Evolutionary conservation across 2,797 vertebrate species (phyloP), one percentile per base, ranked within the genome.

Genomic region (Urophycis tenuis): DNA sequence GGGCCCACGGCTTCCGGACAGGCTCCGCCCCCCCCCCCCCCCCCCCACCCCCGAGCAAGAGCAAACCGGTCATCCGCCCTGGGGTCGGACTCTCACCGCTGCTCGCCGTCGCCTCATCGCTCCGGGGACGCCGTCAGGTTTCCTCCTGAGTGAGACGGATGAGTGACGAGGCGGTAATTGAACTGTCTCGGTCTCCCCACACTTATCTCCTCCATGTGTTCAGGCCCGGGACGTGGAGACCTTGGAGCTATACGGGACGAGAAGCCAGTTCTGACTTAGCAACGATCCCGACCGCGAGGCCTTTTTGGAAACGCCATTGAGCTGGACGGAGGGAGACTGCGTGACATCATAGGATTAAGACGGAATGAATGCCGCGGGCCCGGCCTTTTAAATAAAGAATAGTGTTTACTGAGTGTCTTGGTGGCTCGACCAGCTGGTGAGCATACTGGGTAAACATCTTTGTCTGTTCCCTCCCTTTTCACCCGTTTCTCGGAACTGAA

Each of bases 1-100:
- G 83, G 78, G 81, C 77, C 72, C 67, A 14, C 22, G 78, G 74
- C 77, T 81, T 85, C 81, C 74, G 3, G 45, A 41, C n/a, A n/a
- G 53, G 7, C 25, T 29, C 25, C 60, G 11, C 60, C 39, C 14
- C 30, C 11, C 10, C 39, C 39, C 10, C 39, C 10, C 11, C 39
- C 10, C 39, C 39, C 14, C 79, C 78, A 80, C n/a, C 53, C 25
- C 60, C 0, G 22, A 81, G 60, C 74, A 39, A 34, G 34, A 75
- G 75, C 19, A 49, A 81, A 77, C 78, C 73, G 39, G 82, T 35
- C 75, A 0, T 2, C 32, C 11, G 30, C 39, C 78, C 33, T 72
- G 25, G 3, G 74, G 82, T 72, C 79, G 33, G 73, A 81, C 2
- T 83, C 45, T 39, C 22, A 72, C 70, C 69, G 17, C 69, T 71